Evolutionary conservation across 2,888 invertebrate species (phyloP).

Genomic region (Agrochola circellaris): DNA sequence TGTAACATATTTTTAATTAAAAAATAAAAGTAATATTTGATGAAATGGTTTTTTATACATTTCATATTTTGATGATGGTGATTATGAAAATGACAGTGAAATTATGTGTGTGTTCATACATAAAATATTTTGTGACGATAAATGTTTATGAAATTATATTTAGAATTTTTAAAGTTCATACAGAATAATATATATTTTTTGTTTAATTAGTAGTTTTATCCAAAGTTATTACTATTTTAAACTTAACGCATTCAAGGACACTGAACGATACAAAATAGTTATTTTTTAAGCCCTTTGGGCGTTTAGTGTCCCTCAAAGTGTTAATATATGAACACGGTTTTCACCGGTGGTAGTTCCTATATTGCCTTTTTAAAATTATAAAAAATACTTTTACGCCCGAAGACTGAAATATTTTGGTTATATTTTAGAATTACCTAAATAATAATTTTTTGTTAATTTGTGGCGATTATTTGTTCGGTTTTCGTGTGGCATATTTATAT

Average conservation of each 20-base stretch:
- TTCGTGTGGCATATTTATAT: background rate
- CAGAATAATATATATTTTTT: background rate
- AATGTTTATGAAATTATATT: constrained; percentile 16
- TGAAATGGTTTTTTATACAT: constrained; percentile 22
- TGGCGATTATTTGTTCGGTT: background rate
- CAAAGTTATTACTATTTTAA: background rate
- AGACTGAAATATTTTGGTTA: background rate
- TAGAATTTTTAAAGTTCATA: background rate
- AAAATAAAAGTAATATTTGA: background rate
- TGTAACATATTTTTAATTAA: constrained; percentile 15
- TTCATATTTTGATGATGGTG: constrained; percentile 7
- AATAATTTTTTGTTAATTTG: background rate
- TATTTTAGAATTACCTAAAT: background rate
- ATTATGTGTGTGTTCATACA: background rate
- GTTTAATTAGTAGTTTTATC: background rate
- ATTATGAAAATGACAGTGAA: constrained; percentile 4
- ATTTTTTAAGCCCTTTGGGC: no score
- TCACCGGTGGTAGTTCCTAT: constrained; percentile 36
- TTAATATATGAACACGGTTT: constrained; percentile 40
- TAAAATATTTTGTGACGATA: background rate
- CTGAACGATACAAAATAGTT: no score
- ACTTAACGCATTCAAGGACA: background rate
- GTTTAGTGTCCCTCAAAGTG: no score
- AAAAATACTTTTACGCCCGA: background rate
- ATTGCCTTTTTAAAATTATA: background rate